Percentiles rank a stretch among this genome's conserved stretches.
Evolutionary conservation across 2,113 vertebrate genomes (phyloP).

Genomic region (Prolemur simus): DNA sequence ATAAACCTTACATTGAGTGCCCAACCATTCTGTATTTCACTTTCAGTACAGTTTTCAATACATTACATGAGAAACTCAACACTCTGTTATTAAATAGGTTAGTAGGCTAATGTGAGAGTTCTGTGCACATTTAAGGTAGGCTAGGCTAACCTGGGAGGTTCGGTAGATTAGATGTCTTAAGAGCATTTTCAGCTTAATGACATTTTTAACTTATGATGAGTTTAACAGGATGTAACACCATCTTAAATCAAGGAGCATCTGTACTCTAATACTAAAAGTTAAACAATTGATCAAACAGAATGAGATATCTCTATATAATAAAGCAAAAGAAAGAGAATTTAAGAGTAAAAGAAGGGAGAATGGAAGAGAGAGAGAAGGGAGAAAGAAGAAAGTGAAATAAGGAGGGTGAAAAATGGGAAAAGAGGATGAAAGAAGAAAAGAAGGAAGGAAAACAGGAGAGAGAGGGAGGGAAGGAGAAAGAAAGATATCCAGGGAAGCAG

Average conservation of each 20-base stretch:
- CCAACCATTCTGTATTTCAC: background rate
- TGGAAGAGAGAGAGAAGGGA: background rate
- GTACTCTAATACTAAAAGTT: background rate
- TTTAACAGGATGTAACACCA: background rate
- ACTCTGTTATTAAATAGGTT: background rate
- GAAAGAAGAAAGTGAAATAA: background rate
- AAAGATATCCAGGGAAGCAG: background rate
- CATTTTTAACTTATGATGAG: background rate
- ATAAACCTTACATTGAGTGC: background rate
- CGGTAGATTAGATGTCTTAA: background rate
- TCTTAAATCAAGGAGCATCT: background rate
- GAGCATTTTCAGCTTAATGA: background rate
- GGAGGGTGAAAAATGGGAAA: background rate
- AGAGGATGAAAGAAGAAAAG: no score
- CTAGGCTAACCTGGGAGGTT: background rate
- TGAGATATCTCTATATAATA: background rate
- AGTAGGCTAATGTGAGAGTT: background rate
- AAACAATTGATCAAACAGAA: background rate
- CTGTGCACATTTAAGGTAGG: background rate
- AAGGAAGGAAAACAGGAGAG: background rate
- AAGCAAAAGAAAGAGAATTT: background rate
- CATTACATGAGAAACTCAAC: background rate
- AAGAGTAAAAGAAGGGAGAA: background rate
- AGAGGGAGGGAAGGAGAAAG: background rate
- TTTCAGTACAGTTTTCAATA: background rate